Percentiles rank a stretch among this genome's conserved stretches.
These are phyloP conservation scores for Microhierax caerulescens DNA, from an alignment of 2,797 vertebrate genomes.

Conservation along the genomic window DNA sequence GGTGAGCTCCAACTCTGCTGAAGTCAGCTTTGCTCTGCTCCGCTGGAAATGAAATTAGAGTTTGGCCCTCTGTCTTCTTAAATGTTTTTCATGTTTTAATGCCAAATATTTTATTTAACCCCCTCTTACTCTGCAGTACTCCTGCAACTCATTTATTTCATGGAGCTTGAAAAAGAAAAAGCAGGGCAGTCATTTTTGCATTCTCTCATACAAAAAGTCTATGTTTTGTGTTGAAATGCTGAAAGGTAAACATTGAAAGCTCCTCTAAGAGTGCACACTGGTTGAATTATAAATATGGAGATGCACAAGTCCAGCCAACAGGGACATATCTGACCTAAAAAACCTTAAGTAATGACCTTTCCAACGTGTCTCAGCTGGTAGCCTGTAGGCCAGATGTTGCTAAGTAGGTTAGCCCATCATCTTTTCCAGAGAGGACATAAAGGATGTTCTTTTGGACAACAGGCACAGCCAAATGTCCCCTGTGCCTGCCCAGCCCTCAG, in stretches of 20 bases:
- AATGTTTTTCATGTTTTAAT: background rate
- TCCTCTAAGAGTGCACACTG: background rate
- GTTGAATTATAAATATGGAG: background rate
- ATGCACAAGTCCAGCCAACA: background rate
- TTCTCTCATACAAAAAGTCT: background rate
- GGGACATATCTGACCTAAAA: background rate
- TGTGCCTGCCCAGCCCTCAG: background rate
- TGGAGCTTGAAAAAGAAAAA: background rate
- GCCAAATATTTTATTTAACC: background rate
- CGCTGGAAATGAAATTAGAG: constrained; percentile 4
- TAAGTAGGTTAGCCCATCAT: background rate
- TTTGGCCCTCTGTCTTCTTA: background rate
- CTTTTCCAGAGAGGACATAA: background rate
- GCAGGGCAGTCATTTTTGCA: background rate
- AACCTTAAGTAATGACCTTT: background rate
- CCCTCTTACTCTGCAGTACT: background rate
- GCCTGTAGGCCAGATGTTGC: background rate
- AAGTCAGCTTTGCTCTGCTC: background rate
- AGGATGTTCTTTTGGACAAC: background rate
- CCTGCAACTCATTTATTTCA: accelerated
- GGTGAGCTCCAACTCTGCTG: background rate
- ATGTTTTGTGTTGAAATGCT: background rate
- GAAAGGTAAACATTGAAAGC: background rate
- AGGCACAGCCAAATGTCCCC: background rate
- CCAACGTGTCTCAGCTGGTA: background rate